Conservation (phyloP, 64 coral and sea anemone species). For the Pocillopora verrucosa region DNA sequence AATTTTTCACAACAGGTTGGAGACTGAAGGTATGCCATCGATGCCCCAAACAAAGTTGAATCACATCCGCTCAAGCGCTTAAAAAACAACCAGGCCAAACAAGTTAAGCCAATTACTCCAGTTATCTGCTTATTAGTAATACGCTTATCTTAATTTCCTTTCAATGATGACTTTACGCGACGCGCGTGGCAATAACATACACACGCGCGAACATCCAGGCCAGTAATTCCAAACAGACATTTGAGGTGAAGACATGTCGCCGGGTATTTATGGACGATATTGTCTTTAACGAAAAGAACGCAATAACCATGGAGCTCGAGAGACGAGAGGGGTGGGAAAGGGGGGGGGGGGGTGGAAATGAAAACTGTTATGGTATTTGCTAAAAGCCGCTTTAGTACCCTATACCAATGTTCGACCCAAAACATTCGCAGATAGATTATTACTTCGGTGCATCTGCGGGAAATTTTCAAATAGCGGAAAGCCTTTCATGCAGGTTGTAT, state of each 20-base stretch:
- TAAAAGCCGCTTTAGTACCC: no score
- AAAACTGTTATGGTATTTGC: no score
- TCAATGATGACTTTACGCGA: neutral
- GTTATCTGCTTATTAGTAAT: neutral
- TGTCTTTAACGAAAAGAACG: neutral
- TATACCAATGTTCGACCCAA: no score
- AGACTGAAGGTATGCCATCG: neutral
- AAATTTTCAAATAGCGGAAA: no score
- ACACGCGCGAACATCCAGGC: neutral
- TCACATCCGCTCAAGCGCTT: neutral
- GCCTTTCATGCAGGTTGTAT: no score
- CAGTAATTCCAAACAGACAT: neutral
- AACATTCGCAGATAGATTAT: no score
- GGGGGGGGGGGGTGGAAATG: no score
- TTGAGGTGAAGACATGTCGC: neutral
- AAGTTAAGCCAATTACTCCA: neutral
- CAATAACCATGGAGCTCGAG: no score
- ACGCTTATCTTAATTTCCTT: neutral
- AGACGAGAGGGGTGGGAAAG: no score
- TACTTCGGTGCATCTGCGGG: no score
- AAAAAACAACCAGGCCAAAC: neutral
- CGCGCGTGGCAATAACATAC: neutral
- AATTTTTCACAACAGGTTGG: no score
- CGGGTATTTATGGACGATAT: neutral
- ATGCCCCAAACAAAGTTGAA: neutral